Evolutionary conservation across 2,113 vertebrate species (phyloP).

Genomic region (Notechis scutatus): DNA sequence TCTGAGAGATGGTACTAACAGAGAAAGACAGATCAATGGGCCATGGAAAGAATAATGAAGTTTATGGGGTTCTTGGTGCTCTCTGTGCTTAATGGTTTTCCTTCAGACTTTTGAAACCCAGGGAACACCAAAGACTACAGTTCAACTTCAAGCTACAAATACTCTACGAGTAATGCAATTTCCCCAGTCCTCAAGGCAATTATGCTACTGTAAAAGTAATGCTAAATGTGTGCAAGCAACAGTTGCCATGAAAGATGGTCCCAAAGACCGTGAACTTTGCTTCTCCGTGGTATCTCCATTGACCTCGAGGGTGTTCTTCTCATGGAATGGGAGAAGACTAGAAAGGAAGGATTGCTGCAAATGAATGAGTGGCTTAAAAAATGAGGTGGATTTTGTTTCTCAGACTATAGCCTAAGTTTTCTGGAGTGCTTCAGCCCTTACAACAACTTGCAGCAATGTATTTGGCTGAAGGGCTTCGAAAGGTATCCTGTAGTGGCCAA

Average conservation of each 20-base stretch:
- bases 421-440: not conserved
- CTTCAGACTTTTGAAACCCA: not conserved
- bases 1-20: not conserved
- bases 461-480: not conserved
- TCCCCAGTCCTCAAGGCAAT: not conserved
- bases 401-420: not conserved
- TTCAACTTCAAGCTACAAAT: not conserved
- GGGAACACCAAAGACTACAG: not conserved
- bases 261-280: not conserved
- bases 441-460: not conserved
- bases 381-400: not conserved
- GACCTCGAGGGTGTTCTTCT: not conserved
- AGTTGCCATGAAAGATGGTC: not conserved
- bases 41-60: not conserved
- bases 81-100: not conserved
- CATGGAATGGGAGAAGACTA: not conserved
- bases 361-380: not conserved
- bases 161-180: not conserved
- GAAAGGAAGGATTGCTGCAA: not conserved
- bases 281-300: not conserved
- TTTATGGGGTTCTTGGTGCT: not conserved
- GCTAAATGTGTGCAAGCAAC: not conserved
- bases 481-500: not conserved
- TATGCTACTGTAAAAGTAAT: not conserved
- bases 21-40: not conserved